Percentiles rank a stretch among this genome's conserved stretches.
Evolutionary conservation across 2,113 vertebrate species (phyloP).

Genomic region (Sialia sialis): DNA sequence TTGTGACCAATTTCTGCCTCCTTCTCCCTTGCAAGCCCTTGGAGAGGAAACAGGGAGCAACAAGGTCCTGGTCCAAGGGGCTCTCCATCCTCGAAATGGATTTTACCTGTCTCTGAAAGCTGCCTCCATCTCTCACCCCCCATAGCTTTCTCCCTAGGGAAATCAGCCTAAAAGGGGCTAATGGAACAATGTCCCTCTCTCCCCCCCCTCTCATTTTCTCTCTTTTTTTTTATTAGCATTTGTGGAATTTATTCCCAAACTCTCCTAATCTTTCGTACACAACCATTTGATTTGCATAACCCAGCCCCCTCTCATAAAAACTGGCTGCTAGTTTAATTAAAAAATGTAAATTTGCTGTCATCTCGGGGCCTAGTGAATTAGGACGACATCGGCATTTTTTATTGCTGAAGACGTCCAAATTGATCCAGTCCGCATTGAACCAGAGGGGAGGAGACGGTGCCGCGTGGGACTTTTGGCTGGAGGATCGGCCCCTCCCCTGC

Average conservation of each 20-base stretch:
- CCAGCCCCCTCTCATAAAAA: constrained; percentile 99
- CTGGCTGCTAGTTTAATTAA: constrained; percentile 99
- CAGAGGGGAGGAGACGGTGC: constrained; percentile 39
- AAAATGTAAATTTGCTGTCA: constrained; percentile 99
- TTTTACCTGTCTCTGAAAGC: constrained; percentile 73
- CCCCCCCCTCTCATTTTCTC: constrained; percentile 69
- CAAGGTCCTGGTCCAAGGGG: constrained; percentile 42
- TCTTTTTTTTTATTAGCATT: constrained; percentile 86
- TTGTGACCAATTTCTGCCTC: neutral
- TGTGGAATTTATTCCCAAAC: constrained; percentile 99
- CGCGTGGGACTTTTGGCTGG: constrained; percentile 22
- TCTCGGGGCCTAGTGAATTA: constrained; percentile 97
- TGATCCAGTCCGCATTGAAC: constrained; percentile 82
- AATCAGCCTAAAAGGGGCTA: constrained; percentile 94
- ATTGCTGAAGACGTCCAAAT: constrained; percentile 99
- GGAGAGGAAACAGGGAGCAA: constrained; percentile 6
- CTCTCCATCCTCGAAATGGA: constrained; percentile 62
- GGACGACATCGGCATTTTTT: constrained; percentile 99
- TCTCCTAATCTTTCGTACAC: constrained; percentile 99
- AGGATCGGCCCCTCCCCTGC: constrained; percentile 32
- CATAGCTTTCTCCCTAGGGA: constrained; percentile 74
- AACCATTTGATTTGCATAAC: constrained; percentile 99
- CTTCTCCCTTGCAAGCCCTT: neutral
- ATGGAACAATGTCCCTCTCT: constrained; percentile 86
- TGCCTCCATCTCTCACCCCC: constrained; percentile 58